Evolutionary conservation across 2,113 vertebrate species (phyloP).

Genomic region (Nymphicus hollandicus): DNA sequence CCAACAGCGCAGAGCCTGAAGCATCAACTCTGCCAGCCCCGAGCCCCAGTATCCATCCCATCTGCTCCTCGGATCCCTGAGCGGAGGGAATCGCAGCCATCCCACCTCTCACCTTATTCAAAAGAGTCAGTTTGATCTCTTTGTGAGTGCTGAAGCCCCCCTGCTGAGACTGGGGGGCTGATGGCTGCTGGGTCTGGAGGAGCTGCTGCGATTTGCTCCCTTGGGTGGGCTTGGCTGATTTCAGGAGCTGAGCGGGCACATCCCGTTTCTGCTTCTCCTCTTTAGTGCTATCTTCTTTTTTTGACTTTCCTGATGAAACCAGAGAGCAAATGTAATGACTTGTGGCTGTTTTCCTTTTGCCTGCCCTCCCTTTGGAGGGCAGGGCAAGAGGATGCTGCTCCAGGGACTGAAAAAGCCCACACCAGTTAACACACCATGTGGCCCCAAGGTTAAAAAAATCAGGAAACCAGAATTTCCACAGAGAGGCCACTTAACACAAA

Average conservation of each 20-base stretch:
- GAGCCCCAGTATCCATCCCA: background rate
- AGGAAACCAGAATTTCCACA: background rate
- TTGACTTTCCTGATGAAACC: constrained; percentile 80
- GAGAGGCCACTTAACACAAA: background rate
- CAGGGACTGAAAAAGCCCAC: background rate
- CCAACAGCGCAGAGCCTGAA: no score
- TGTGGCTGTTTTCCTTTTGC: fast-evolving
- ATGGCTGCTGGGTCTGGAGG: constrained; percentile 55
- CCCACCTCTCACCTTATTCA: constrained; percentile 86
- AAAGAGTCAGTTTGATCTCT: constrained; percentile 94
- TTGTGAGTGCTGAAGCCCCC: constrained; percentile 89
- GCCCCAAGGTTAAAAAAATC: background rate
- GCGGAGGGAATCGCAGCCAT: fast-evolving
- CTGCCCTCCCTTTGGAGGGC: background rate
- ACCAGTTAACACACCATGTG: background rate
- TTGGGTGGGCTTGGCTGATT: constrained; percentile 65
- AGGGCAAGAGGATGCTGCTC: background rate
- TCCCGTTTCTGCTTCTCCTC: constrained; percentile 90
- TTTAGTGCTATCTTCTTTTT: constrained; percentile 87
- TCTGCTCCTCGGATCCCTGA: fast-evolving
- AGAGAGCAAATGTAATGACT: background rate
- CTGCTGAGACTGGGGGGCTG: constrained; percentile 75
- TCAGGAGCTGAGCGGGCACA: constrained; percentile 66
- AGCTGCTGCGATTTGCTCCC: constrained; percentile 71
- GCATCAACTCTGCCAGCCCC: background rate